phyloP scores from a whole-genome alignment of 2,888 invertebrate genomes.

The Sipha maydis region DNA sequence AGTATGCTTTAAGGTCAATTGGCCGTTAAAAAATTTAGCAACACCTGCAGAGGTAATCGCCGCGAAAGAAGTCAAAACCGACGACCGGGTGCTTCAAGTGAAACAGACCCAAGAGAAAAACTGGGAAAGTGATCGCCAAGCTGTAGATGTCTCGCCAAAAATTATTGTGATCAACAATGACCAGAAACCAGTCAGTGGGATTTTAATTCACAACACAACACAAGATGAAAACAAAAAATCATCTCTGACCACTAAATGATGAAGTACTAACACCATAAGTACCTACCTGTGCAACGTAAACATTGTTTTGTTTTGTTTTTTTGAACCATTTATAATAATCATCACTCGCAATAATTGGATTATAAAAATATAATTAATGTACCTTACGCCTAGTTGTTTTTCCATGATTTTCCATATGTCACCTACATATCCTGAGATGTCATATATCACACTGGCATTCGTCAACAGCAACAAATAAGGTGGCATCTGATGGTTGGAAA shows the following conservation, averaged over 20 bases:
- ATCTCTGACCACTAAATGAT: not conserved
- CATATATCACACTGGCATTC: slow-evolving; percentile 34
- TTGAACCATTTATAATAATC: too few species aligned
- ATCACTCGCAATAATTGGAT: not conserved
- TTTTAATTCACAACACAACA: not conserved
- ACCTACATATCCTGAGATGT: slow-evolving; percentile 62
- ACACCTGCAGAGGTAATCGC: not conserved
- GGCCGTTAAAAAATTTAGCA: slow-evolving; percentile 4
- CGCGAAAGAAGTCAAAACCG: not conserved
- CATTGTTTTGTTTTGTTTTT: not conserved
- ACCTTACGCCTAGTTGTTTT: slow-evolving; percentile 56
- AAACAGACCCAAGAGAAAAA: not conserved
- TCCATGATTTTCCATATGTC: slow-evolving; percentile 63
- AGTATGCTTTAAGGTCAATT: slow-evolving; percentile 54
- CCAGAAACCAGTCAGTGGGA: not conserved
- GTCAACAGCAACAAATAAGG: slow-evolving; percentile 60
- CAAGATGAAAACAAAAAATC: not conserved
- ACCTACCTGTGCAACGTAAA: not conserved
- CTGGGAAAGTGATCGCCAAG: not conserved
- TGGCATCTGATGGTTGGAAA: slow-evolving; percentile 48
- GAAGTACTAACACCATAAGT: not conserved
- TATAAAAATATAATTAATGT: not conserved
- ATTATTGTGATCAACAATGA: not conserved
- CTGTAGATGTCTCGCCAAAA: not conserved
- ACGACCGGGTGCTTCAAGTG: not conserved